Conservation (phyloP, 2,888 invertebrate genomes). For the Ellobium chinense region DNA sequence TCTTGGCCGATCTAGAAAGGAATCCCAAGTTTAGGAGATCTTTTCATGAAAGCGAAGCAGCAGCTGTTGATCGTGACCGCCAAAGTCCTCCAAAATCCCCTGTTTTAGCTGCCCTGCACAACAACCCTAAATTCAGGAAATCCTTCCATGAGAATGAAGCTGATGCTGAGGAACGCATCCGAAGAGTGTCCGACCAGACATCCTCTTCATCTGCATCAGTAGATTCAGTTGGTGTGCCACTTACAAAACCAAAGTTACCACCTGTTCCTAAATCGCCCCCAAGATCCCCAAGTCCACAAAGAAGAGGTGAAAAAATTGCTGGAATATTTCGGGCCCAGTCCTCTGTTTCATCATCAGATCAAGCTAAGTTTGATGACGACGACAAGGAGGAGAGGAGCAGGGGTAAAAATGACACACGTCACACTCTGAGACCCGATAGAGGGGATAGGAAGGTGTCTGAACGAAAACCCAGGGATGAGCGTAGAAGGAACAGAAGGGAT, state of each 20-base stretch:
- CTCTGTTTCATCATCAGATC: slow-evolving; percentile 55
- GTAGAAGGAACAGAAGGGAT: neutral
- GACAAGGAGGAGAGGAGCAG: neutral
- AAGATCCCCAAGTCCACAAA: slow-evolving; percentile 49
- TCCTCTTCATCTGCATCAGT: slow-evolving; percentile 50
- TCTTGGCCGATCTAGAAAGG: slow-evolving; percentile 60
- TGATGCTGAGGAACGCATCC: slow-evolving; percentile 65
- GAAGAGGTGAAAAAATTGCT: slow-evolving; percentile 56
- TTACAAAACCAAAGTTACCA: slow-evolving; percentile 58
- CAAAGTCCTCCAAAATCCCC: slow-evolving; percentile 55
- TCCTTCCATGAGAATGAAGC: slow-evolving; percentile 61
- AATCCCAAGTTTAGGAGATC: slow-evolving; percentile 63
- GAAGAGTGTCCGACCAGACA: slow-evolving; percentile 59
- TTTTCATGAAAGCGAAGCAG: slow-evolving; percentile 58
- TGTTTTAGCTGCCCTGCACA: slow-evolving; percentile 61
- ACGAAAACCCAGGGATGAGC: neutral
- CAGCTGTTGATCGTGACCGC: slow-evolving; percentile 51
- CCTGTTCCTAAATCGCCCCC: slow-evolving; percentile 54
- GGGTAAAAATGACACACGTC: neutral
- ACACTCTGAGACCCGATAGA: neutral
- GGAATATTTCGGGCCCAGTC: slow-evolving; percentile 60
- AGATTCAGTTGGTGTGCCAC: slow-evolving; percentile 43
- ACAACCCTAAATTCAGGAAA: slow-evolving; percentile 62
- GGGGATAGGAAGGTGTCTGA: neutral
- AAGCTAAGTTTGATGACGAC: neutral